Percentiles rank a stretch among this genome's conserved stretches.
Conservation (phyloP, 2,797 vertebrate genomes). For the Uromys caudimaculatus region DNA sequence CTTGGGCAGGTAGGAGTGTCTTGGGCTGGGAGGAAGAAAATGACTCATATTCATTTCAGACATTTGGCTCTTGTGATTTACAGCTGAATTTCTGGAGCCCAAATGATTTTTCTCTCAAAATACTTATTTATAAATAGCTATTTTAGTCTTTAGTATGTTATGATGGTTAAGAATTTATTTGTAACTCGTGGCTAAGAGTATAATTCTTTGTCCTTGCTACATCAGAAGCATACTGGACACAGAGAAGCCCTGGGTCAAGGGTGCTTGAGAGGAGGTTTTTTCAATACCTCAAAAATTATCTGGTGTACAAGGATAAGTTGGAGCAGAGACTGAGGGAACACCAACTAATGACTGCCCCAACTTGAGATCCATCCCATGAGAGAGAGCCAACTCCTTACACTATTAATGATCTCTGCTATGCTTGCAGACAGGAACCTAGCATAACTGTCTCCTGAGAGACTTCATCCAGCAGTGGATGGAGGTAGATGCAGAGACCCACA, state of each 20-base stretch:
- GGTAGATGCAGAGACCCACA: not conserved
- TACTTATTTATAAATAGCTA: not conserved
- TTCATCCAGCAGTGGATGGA: not conserved
- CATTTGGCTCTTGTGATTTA: conserved; percentile 1
- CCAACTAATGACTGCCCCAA: not conserved
- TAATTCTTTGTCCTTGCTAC: conserved; percentile 27
- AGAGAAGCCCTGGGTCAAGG: not conserved
- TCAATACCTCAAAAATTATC: not conserved
- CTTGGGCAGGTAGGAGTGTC: not conserved
- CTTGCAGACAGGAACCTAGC: not conserved
- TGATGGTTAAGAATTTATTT: not conserved
- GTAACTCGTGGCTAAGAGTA: not conserved
- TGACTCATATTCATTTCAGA: conserved; percentile 14
- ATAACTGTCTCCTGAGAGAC: not conserved
- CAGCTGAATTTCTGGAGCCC: conserved; percentile 1
- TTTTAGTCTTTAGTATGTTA: not conserved
- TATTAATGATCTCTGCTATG: not conserved
- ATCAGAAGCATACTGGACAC: not conserved
- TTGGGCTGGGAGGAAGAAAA: not conserved
- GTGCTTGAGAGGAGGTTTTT: not conserved
- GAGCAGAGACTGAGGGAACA: not conserved
- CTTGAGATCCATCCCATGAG: not conserved
- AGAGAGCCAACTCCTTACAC: not conserved
- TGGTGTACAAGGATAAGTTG: not conserved
- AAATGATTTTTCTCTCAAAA: conserved; percentile 47